These are phyloP conservation scores for Drosophila pallidifrons DNA, from an alignment of 1,140 invertebrate genomes.

Conservation along the genomic window DNA sequence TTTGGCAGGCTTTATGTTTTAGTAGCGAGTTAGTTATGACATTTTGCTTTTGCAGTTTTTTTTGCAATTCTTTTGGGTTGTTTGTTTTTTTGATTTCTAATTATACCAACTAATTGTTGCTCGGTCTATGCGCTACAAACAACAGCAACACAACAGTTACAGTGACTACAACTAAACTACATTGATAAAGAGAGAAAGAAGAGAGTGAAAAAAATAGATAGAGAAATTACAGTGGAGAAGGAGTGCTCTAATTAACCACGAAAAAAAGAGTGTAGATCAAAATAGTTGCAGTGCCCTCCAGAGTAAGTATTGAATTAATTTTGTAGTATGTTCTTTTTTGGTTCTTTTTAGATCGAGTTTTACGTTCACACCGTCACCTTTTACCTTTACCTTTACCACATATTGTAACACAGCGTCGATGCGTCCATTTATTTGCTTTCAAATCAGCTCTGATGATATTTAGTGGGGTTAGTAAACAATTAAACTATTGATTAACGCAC, in stretches of 20 bases:
- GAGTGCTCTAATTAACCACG: conserved; percentile 32
- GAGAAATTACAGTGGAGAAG: conserved; percentile 34
- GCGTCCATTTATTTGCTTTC: not conserved
- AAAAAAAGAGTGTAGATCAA: not conserved
- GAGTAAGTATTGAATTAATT: not conserved
- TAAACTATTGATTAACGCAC: conserved; percentile 25
- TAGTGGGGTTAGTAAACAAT: conserved; percentile 53
- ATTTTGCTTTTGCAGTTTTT: conserved; percentile 29
- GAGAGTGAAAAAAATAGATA: conserved; percentile 7
- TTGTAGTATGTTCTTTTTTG: not conserved
- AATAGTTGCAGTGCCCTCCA: not conserved
- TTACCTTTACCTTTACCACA: conserved; percentile 38
- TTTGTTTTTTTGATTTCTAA: conserved; percentile 1
- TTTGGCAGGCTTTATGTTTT: not conserved
- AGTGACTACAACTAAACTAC: conserved; percentile 55
- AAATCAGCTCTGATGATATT: conserved; percentile 36
- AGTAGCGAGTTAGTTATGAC: conserved; percentile 77
- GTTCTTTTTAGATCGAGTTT: conserved; percentile 28
- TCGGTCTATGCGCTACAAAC: conserved; percentile 57
- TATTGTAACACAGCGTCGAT: not conserved
- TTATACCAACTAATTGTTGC: conserved; percentile 17
- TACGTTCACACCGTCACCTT: conserved; percentile 40
- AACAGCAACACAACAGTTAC: conserved; percentile 63
- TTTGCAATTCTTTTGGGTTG: conserved; percentile 1
- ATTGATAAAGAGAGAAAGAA: conserved; percentile 36